A percentile compares a stretch with the other conserved stretches of the same genome.
Conservation (phyloP, 2,797 vertebrate genomes). For the Tangara arthus region DNA sequence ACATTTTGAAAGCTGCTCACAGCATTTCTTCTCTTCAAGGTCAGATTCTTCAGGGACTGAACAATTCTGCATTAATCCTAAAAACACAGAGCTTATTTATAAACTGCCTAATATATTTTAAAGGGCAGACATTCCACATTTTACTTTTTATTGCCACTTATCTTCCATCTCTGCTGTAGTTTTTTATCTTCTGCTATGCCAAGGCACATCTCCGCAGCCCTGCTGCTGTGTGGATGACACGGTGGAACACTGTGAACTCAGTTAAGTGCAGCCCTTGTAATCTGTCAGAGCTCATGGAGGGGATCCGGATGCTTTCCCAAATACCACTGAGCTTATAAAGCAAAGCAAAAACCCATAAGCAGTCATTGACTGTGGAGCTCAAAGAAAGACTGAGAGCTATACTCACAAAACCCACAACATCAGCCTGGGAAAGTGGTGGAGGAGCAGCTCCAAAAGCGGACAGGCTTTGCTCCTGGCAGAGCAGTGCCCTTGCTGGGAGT, state of each 20-base stretch:
- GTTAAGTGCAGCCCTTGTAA: background rate
- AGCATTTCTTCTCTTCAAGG: slow-evolving; percentile 14
- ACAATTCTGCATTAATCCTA: background rate
- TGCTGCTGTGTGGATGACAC: background rate
- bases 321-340: slow-evolving; percentile 23
- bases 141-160: slow-evolving; percentile 54
- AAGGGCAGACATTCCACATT: slow-evolving; percentile 33
- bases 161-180: background rate
- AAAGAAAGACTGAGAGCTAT: background rate
- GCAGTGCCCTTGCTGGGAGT: background rate
- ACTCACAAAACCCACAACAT: background rate
- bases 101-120: slow-evolving; percentile 30
- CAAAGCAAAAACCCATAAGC: background rate
- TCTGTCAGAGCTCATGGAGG: background rate
- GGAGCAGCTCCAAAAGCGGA: background rate
- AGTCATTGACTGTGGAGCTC: background rate
- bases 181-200: background rate
- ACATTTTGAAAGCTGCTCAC: background rate
- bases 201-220: background rate
- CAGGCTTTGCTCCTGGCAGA: background rate
- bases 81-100: slow-evolving; percentile 42
- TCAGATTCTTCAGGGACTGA: slow-evolving; percentile 14
- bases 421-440: background rate
- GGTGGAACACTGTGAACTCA: background rate
- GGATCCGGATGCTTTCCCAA: background rate